Evolutionary conservation across 1,140 invertebrate genomes (phyloP).

Genomic region (Leguminivora glycinivorella): DNA sequence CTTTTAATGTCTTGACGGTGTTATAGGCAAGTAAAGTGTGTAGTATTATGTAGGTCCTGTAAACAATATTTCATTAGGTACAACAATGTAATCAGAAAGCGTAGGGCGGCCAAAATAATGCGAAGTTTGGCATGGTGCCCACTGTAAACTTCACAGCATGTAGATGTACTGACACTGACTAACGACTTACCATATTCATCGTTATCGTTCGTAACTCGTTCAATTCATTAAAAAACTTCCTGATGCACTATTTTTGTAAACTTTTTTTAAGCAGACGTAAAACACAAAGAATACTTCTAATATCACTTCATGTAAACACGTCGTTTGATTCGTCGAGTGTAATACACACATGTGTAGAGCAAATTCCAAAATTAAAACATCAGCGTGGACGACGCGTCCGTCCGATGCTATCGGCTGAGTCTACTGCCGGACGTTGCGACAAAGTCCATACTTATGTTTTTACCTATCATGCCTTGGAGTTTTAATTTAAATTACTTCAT

Average conservation of each 20-base stretch:
- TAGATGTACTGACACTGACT: background rate
- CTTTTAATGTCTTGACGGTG: no score
- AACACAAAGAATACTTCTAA: background rate
- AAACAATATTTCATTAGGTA: no score
- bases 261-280: background rate
- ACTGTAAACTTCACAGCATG: background rate
- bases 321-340: background rate
- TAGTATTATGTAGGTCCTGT: no score
- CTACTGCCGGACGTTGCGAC: background rate
- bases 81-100: no score
- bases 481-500: background rate
- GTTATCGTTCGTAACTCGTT: background rate
- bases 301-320: background rate
- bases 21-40: no score
- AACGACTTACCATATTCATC: constrained; percentile 22
- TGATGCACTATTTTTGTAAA: background rate
- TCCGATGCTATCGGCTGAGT: background rate
- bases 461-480: background rate
- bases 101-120: no score
- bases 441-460: background rate
- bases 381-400: constrained; percentile 10
- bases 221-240: background rate
- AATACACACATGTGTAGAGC: background rate
- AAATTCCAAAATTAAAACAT: background rate
- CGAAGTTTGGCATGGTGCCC: constrained; percentile 4